These are phyloP conservation scores for Bos indicus DNA, from an alignment of 2,113 vertebrate species.

Conservation along the genomic window DNA sequence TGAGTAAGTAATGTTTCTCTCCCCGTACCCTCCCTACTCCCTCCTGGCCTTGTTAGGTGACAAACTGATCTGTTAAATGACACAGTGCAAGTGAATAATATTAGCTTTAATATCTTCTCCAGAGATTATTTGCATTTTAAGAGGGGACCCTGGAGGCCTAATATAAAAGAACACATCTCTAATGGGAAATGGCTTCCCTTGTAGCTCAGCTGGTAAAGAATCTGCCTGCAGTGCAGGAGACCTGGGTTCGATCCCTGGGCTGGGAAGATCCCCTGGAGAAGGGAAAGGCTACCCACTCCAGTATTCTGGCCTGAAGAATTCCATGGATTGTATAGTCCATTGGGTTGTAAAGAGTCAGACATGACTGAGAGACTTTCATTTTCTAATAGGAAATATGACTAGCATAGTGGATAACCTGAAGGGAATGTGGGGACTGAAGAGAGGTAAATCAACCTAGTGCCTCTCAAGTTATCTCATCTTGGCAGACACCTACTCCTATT, in stretches of 20 bases:
- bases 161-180: not conserved
- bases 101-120: conserved; percentile 27
- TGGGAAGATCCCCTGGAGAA: not conserved
- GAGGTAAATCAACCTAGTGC: not conserved
- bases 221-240: not conserved
- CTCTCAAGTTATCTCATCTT: not conserved
- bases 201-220: not conserved
- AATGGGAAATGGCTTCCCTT: not conserved
- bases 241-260: not conserved
- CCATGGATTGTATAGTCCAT: not conserved
- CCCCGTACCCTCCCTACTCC: not conserved
- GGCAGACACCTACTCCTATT: not conserved
- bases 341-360: not conserved
- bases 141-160: not conserved
- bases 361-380: not conserved
- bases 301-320: not conserved
- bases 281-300: not conserved
- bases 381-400: not conserved
- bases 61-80: conserved; percentile 43
- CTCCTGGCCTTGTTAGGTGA: conserved; percentile 34
- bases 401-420: not conserved
- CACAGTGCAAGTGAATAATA: conserved; percentile 37
- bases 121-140: conserved; percentile 34
- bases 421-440: not conserved
- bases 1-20: conserved; percentile 31